Conservation (phyloP, 2,888 invertebrate species). For the Tineola bisselliella region DNA sequence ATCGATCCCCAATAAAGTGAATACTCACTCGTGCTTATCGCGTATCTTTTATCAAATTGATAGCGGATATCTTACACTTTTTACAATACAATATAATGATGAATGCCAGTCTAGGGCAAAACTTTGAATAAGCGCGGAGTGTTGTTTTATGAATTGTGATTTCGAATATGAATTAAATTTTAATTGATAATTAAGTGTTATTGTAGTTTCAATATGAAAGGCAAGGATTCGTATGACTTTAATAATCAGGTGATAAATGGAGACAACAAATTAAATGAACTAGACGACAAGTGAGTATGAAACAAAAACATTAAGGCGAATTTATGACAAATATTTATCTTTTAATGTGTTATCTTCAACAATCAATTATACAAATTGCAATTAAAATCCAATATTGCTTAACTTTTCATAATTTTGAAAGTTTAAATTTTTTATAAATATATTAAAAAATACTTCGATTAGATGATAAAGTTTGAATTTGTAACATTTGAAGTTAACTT, state of each 20-base stretch:
- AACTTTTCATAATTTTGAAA: not conserved
- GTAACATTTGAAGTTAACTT: no score
- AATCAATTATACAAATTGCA: not conserved
- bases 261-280: not conserved
- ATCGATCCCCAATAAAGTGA: constrained; percentile 4
- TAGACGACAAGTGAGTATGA: not conserved
- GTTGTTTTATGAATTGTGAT: not conserved
- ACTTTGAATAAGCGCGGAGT: not conserved
- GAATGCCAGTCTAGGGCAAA: not conserved
- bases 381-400: not conserved
- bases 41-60: constrained; percentile 6
- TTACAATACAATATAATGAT: constrained; percentile 3
- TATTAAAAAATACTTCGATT: no score
- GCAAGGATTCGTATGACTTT: not conserved
- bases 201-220: not conserved
- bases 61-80: not conserved
- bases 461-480: no score
- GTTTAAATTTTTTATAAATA: not conserved
- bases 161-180: not conserved
- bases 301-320: no score
- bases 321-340: not conserved
- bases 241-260: not conserved
- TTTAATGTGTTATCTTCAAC: not conserved
- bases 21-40: not conserved
- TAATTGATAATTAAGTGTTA: not conserved